These are phyloP conservation scores for Spea bombifrons DNA, from an alignment of 2,113 vertebrate genomes.

Conservation along the genomic window DNA sequence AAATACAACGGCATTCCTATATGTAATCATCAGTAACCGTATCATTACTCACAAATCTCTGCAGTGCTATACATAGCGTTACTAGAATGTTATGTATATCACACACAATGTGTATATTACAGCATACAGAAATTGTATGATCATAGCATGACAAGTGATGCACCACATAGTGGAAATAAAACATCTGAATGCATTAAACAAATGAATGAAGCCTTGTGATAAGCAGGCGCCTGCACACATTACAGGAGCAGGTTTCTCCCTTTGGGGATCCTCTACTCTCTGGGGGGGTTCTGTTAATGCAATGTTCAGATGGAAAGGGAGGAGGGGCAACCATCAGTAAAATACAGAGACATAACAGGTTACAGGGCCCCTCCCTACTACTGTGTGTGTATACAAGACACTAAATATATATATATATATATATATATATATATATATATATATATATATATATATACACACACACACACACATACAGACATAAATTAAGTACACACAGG, in stretches of 20 bases:
- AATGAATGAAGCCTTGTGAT: too few relatives aligned
- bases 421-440: not conserved
- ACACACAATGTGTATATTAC: too few relatives aligned
- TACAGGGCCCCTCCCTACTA: conserved; percentile 32
- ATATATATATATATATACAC: not conserved
- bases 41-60: too few relatives aligned
- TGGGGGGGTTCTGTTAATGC: not conserved
- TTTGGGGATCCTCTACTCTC: not conserved
- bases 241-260: not conserved
- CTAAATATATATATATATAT: too few relatives aligned
- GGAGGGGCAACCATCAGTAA: conserved; percentile 12
- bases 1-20: too few relatives aligned
- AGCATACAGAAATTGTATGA: too few relatives aligned
- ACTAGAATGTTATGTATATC: too few relatives aligned
- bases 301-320: conserved; percentile 12
- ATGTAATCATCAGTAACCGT: too few relatives aligned
- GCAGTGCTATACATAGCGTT: too few relatives aligned
- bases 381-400: conserved; percentile 6
- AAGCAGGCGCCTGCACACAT: not conserved
- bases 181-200: not conserved
- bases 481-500: not conserved
- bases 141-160: too few relatives aligned
- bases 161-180: not conserved
- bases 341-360: conserved; percentile 13
- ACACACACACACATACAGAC: not conserved